Evolutionary conservation across 2,888 invertebrate genomes (phyloP).

Genomic region (Hypercompe scribonia): DNA sequence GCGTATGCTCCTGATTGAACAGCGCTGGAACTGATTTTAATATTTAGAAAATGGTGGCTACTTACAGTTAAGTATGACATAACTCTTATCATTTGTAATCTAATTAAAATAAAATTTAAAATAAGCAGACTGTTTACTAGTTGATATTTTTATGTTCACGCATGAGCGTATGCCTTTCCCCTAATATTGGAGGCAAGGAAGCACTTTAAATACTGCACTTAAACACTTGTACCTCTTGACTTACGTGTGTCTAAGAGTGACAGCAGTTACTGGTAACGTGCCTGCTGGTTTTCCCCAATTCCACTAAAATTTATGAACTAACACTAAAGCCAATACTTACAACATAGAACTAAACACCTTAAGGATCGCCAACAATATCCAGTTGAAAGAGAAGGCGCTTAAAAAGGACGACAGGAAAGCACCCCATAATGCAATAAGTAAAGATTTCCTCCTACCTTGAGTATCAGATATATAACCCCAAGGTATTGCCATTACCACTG

Average conservation of each 20-base stretch:
- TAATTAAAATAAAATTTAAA: too few relatives aligned
- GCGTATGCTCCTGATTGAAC: constrained; percentile 44
- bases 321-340: constrained; percentile 49
- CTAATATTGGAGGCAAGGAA: too few relatives aligned
- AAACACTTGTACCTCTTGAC: too few relatives aligned
- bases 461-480: constrained; percentile 71
- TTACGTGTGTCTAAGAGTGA: too few relatives aligned
- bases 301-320: too few relatives aligned
- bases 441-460: constrained; percentile 54
- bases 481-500: constrained; percentile 63
- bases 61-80: not conserved
- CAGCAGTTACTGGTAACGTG: too few relatives aligned
- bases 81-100: not conserved
- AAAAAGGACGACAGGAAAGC: constrained; percentile 54
- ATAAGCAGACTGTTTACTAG: too few relatives aligned
- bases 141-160: too few relatives aligned
- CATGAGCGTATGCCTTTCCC: too few relatives aligned
- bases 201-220: too few relatives aligned
- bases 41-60: not conserved
- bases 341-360: constrained; percentile 60
- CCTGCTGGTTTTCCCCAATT: not conserved
- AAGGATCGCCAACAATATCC: constrained; percentile 59
- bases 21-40: constrained; percentile 42
- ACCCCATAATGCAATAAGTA: constrained; percentile 54
- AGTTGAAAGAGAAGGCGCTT: constrained; percentile 63